Base-by-base conservation (phyloP, 2,888 invertebrate genomes). In the Thymelicus lineola region DNA sequence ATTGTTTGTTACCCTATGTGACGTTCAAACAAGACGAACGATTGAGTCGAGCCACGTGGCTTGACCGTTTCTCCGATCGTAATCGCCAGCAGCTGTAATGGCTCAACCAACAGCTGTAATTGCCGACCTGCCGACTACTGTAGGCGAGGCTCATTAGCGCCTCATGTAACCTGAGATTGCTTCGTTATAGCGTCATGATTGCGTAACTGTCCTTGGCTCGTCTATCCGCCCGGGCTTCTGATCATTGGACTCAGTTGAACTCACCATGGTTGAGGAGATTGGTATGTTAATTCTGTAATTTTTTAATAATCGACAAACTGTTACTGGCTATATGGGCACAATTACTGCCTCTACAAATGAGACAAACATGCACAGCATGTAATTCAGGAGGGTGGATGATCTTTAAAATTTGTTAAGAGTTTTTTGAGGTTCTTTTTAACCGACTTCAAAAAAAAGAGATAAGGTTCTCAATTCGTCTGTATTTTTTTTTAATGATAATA, bases 141-240 rank as follows among this genome's bases (percentile, higher is more conserved):
- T 28, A 58, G 58, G 58, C 63, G 63, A 63, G 28, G 35, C 63
- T 69, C 69, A 63, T 69, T 69, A 69, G 20, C 58, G 58, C 63
- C 62, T 46, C 63, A 38, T 68, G 68, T 68, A 68, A 68, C 46
- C 57, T 36, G 68, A 68, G 68, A 62, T 62, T 7, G 45, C 61
- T n/a, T 68, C 68, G 61, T 68, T 62, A 68, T 62, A 57, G 62
- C 36, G 46, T 62, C 57, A 62, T 62, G 46, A 69, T 69, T 69
- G 50, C 69, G 69, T 63, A 69, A 69, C 69, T 63, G 69, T 63
- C 63, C 58, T 62, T 67, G 20, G 36, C n/a, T n/a, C 28, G 66
- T 20, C 46, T 35, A 35, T 28, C 17, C 60, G 20, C 36, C 14
- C 36, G 48, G 7, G 48, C 58, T 61, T 58, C 68, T 63, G 68